phyloP scores from a whole-genome alignment of 23 tunicate species.

The Trididemnum clinides region DNA sequence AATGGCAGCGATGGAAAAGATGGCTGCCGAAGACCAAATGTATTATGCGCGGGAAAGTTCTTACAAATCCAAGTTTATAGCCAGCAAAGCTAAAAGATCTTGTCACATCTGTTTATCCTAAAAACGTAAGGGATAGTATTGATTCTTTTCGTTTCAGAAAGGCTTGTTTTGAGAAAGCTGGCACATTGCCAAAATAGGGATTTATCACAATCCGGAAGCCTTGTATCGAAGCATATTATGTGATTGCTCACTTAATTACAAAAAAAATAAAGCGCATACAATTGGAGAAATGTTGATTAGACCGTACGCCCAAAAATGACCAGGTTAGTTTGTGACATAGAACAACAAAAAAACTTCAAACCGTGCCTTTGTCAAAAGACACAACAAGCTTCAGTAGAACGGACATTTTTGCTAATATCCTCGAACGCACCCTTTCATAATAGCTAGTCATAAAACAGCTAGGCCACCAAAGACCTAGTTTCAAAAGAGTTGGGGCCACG shows the following conservation, averaged over 20 bases:
- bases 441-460: too few species aligned
- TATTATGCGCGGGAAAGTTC: neutral
- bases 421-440: too few species aligned
- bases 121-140: neutral
- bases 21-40: neutral
- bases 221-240: neutral
- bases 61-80: neutral
- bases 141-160: neutral
- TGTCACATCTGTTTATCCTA: neutral
- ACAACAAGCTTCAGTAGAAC: neutral
- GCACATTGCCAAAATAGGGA: neutral
- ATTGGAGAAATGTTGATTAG: too few species aligned
- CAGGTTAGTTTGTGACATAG: neutral
- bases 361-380: too few species aligned
- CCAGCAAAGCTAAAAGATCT: neutral
- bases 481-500: too few species aligned
- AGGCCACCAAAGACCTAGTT: too few species aligned
- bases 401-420: conserved; percentile 21
- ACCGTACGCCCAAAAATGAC: neutral
- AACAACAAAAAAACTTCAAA: neutral
- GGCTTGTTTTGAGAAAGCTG: neutral
- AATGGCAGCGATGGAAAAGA: neutral
- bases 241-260: neutral
- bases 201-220: neutral
- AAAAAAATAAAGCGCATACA: neutral